Evolutionary conservation across 2,888 invertebrate genomes (phyloP).

Genomic region (Eupithecia insigniata): DNA sequence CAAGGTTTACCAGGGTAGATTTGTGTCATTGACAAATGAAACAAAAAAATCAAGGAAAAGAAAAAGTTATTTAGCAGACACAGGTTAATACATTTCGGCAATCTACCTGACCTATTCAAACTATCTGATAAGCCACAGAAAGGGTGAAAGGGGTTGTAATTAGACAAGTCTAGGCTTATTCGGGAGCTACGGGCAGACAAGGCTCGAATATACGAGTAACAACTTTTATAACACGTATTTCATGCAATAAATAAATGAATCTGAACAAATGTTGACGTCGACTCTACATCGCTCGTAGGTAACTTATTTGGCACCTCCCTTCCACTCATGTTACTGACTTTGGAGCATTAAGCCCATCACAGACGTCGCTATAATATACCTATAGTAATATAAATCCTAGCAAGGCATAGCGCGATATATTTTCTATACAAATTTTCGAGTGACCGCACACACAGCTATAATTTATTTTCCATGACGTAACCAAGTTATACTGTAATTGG

Average conservation of each 20-base stretch:
- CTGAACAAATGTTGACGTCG: background rate
- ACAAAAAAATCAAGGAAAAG: background rate
- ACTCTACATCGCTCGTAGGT: background rate
- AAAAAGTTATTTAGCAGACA: background rate
- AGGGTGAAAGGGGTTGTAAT: background rate
- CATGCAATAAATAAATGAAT: too few relatives aligned
- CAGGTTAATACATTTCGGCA: background rate
- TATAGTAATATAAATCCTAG: too few relatives aligned
- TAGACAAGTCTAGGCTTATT: background rate
- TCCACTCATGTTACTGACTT: background rate
- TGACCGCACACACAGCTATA: too few relatives aligned
- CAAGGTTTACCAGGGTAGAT: background rate
- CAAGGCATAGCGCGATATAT: too few relatives aligned
- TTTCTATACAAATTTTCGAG: too few relatives aligned
- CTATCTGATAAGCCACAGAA: constrained; percentile 1
- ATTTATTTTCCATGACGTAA: too few relatives aligned
- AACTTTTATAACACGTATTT: too few relatives aligned
- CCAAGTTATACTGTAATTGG: too few relatives aligned
- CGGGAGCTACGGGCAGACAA: background rate
- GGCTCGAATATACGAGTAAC: background rate
- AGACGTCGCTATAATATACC: too few relatives aligned
- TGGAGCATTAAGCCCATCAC: too few relatives aligned
- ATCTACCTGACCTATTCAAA: background rate
- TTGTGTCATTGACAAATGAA: background rate
- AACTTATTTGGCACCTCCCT: background rate